Percentiles rank a stretch among this genome's conserved stretches.
These are phyloP conservation scores for Dendronephthya gigantea DNA, from an alignment of 64 coral and sea anemone species.

Conservation along the genomic window DNA sequence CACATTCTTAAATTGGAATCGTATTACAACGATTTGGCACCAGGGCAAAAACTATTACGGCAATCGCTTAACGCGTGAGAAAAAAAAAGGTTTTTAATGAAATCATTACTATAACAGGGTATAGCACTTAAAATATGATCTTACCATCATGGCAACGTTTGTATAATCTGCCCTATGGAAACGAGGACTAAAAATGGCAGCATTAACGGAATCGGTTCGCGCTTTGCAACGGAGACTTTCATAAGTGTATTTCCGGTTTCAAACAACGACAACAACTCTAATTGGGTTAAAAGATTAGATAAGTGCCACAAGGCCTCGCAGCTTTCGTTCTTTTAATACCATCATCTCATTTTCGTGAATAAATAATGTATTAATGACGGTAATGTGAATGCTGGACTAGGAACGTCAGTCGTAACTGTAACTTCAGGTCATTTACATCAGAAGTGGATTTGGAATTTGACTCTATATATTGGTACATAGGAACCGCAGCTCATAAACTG, in stretches of 20 bases:
- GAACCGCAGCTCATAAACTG: background rate
- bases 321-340: background rate
- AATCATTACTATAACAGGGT: too few relatives aligned
- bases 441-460: background rate
- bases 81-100: too few relatives aligned
- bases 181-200: background rate
- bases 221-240: background rate
- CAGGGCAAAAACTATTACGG: background rate
- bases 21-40: background rate
- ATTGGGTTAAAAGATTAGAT: constrained; percentile 8
- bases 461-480: background rate
- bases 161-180: background rate
- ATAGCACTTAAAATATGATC: too few relatives aligned
- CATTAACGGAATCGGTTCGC: background rate
- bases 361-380: background rate
- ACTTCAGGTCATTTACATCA: background rate
- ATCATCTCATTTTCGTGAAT: constrained; percentile 4
- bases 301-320: background rate
- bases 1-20: background rate
- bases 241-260: background rate
- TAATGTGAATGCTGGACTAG: background rate
- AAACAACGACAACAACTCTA: background rate
- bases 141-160: too few relatives aligned
- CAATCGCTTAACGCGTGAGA: background rate
- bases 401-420: background rate